Evolutionary conservation across 2,113 vertebrate species (phyloP), one percentile per base, ranked within the genome.

Genomic region (Mesembrinibis cayennensis): DNA sequence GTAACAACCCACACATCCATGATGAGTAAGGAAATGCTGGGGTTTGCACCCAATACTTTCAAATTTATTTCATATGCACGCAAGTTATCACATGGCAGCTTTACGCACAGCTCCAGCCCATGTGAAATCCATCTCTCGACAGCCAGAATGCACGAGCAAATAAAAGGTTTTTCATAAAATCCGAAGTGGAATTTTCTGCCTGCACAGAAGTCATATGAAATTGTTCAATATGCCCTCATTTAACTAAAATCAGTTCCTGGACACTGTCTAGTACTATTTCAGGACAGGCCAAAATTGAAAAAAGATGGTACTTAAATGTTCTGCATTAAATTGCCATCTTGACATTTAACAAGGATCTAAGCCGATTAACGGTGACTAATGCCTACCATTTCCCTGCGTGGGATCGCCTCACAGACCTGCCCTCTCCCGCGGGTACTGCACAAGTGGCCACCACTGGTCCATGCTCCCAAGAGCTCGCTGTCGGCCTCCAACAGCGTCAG

Each of bases 1-100:
- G 72, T 52, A 93, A 32, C 90, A 92, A 82, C 92, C 88, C 73
- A 87, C 95, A 69, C 71, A 77, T 26, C 63, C 2, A 0, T 17
- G 78, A 94, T 29, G 70, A 96, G 91, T 66, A 93, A 89, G 81
- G 88, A 95, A 94, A 85, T 19, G 49, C 66, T 82, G 91, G 16
- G 16, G 7, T 93, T 95, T 82, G 62, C 47, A 77, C 73, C 72
- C 85, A 76, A 6, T 36, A n/a, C 78, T 86, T 90, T 82, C 47
- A 66, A 22, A 77, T 91, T 61, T 73, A 89, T 85, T 91, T 90
- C 53, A 7, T 22, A 47, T 4, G 55, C 69, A 91, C 3, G 19
- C 53, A 77, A 66, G 70, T 50, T 52, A 73, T 61, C 93, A 72
- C 74, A 53, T 1, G 34, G 73, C 66, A 85, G 87, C 72, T 85